A percentile compares a stretch with the other conserved stretches of the same genome.
Conservation (phyloP, 2,113 vertebrate genomes). For the Sphyrna mokarran region DNA sequence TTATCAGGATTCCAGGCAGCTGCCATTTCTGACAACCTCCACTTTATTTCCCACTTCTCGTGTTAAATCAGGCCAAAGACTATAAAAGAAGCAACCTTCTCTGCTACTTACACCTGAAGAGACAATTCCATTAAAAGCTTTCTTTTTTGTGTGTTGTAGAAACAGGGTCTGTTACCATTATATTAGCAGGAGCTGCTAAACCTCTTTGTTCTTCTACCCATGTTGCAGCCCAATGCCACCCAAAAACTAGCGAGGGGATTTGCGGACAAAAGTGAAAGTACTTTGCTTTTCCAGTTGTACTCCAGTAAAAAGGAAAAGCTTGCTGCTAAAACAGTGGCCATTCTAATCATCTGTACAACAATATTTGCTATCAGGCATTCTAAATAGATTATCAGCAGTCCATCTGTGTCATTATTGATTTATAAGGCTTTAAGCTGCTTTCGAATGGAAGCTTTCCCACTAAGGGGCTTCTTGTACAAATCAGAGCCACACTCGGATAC, state of each 20-base stretch:
- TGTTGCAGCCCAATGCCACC: conserved; percentile 58
- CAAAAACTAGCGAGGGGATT: conserved; percentile 59
- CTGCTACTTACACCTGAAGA: conserved; percentile 88
- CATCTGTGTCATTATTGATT: conserved; percentile 99
- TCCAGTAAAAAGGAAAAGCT: conserved; percentile 51
- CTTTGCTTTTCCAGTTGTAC: conserved; percentile 47
- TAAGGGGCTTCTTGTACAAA: conserved; percentile 83
- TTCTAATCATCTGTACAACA: conserved; percentile 98
- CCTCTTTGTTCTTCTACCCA: conserved; percentile 76
- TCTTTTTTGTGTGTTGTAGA: conserved; percentile 77
- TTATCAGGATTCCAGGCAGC: conserved; percentile 98
- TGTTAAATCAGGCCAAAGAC: conserved; percentile 75
- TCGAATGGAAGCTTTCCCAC: conserved; percentile 88
- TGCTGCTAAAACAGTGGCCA: conserved; percentile 85
- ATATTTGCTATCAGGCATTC: conserved; percentile 99
- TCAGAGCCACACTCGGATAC: conserved; percentile 78
- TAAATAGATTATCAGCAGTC: conserved; percentile 99
- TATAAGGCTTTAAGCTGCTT: conserved; percentile 99
- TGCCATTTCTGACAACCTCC: conserved; percentile 97
- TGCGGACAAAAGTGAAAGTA: conserved; percentile 57
- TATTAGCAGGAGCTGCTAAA: conserved; percentile 73
- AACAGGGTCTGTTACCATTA: conserved; percentile 82
- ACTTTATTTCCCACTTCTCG: conserved; percentile 85
- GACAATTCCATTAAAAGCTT: conserved; percentile 76
- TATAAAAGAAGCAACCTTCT: conserved; percentile 74